Percentiles rank a stretch among this genome's conserved stretches.
These are phyloP conservation scores for Aleiodes alternator DNA, from an alignment of 2,888 invertebrate genomes.

Conservation along the genomic window DNA sequence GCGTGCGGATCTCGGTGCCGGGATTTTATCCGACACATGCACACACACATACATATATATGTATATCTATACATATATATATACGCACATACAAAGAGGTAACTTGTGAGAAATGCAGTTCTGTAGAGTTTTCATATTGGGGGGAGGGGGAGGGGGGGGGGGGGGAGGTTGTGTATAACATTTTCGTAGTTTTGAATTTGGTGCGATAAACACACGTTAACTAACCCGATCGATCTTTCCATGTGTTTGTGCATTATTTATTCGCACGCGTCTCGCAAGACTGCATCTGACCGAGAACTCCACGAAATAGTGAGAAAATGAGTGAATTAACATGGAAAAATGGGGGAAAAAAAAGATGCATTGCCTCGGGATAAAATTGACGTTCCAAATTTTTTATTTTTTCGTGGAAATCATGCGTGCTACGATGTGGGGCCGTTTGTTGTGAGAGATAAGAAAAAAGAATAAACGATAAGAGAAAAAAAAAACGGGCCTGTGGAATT, in stretches of 20 bases:
- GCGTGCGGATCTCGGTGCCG: slow-evolving; percentile 38
- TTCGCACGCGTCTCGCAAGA: slow-evolving; percentile 18
- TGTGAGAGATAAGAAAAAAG: slow-evolving; percentile 10
- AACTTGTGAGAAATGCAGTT: slow-evolving; percentile 40
- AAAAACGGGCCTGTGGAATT: slow-evolving; percentile 39
- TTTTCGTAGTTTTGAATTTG: slow-evolving; percentile 17
- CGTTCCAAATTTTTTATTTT: slow-evolving; percentile 23
- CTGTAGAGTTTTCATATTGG: background rate
- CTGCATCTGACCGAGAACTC: slow-evolving; percentile 24
- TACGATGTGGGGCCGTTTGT: slow-evolving; percentile 17
- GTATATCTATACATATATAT: background rate
- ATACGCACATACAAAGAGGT: background rate
- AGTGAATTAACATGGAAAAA: no score
- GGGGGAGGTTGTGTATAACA: background rate
- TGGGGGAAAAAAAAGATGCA: no score
- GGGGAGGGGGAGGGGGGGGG: background rate
- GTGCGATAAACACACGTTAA: slow-evolving; percentile 30
- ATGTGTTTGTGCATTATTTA: slow-evolving; percentile 13
- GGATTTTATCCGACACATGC: slow-evolving; percentile 38
- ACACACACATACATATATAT: no score
- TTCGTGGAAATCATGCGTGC: background rate
- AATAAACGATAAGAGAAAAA: background rate
- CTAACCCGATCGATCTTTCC: background rate
- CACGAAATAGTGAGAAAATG: no score
- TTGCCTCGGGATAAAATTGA: background rate